These are phyloP conservation scores for Rhyacichthys aspro DNA, from an alignment of 2,797 vertebrate genomes.

Conservation along the genomic window DNA sequence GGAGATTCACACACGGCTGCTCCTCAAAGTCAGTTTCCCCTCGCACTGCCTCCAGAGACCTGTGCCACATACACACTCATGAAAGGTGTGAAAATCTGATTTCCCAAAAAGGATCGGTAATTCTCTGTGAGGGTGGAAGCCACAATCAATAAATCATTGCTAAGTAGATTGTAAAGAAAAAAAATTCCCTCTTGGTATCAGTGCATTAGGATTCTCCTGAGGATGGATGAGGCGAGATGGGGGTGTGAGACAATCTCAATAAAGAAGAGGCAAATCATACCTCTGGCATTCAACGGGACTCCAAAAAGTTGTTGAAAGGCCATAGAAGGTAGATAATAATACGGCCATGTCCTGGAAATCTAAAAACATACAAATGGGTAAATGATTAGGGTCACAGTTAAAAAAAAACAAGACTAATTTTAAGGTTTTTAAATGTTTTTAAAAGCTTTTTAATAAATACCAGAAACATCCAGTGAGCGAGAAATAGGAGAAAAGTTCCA, in stretches of 20 bases:
- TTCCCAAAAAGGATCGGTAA: constrained; percentile 99
- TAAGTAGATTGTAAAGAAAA: constrained; percentile 99
- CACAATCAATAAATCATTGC: constrained; percentile 99
- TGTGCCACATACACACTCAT: constrained; percentile 83
- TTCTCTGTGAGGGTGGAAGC: constrained; percentile 95
- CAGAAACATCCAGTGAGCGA: too few species aligned
- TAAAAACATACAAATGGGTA: constrained; percentile 34
- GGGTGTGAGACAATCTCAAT: constrained; percentile 90
- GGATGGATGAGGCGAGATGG: constrained; percentile 70
- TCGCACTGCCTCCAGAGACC: constrained; percentile 81
- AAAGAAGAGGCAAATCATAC: constrained; percentile 87
- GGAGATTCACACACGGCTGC: constrained; percentile 83
- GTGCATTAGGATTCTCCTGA: constrained; percentile 92
- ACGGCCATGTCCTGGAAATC: constrained; percentile 33
- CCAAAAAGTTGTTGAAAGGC: constrained; percentile 59
- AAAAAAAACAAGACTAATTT: background rate
- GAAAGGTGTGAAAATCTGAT: constrained; percentile 99
- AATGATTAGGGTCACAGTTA: background rate
- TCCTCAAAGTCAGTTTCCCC: constrained; percentile 93
- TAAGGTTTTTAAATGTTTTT: background rate
- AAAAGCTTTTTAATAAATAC: too few species aligned
- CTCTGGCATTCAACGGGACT: constrained; percentile 87
- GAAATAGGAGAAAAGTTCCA: too few species aligned
- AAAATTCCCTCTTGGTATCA: constrained; percentile 90
- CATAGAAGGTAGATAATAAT: constrained; percentile 29